These are phyloP conservation scores for Carcina quercana DNA, from an alignment of 2,888 invertebrate species.

Conservation along the genomic window DNA sequence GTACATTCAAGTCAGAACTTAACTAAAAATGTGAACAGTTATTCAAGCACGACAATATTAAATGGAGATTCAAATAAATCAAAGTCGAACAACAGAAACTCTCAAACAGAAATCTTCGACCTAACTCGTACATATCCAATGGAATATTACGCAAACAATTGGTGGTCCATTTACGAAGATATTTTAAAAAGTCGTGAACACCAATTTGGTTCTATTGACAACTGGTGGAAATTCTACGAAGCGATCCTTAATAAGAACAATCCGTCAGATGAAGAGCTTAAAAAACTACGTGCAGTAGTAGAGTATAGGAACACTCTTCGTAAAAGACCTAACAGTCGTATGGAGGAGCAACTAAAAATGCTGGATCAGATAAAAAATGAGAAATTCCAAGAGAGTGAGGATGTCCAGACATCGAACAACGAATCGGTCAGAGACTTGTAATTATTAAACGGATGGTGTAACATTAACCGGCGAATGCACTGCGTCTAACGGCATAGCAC, in stretches of 20 bases:
- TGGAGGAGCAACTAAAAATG: slow-evolving; percentile 57
- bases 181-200: slow-evolving; percentile 53
- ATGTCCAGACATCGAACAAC: slow-evolving; percentile 37
- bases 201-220: slow-evolving; percentile 64
- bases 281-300: slow-evolving; percentile 37
- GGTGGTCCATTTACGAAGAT: slow-evolving; percentile 68
- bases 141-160: slow-evolving; percentile 67
- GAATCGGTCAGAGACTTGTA: slow-evolving; percentile 58
- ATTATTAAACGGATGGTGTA: too few relatives aligned
- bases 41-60: slow-evolving; percentile 25
- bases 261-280: slow-evolving; percentile 39
- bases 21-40: slow-evolving; percentile 36
- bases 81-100: slow-evolving; percentile 30
- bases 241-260: slow-evolving; percentile 44
- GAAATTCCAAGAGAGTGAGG: slow-evolving; percentile 50
- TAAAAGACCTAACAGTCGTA: slow-evolving; percentile 43
- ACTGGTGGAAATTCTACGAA: slow-evolving; percentile 68
- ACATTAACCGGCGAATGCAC: too few relatives aligned
- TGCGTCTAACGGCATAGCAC: background rate
- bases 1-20: slow-evolving; percentile 34
- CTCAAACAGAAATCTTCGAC: slow-evolving; percentile 48
- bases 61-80: slow-evolving; percentile 34
- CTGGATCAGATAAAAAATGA: slow-evolving; percentile 52
- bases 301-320: slow-evolving; percentile 33
- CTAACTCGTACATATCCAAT: slow-evolving; percentile 55